Base-by-base conservation (phyloP, 2,797 vertebrate species). In the Sebastes matsubarae region DNA sequence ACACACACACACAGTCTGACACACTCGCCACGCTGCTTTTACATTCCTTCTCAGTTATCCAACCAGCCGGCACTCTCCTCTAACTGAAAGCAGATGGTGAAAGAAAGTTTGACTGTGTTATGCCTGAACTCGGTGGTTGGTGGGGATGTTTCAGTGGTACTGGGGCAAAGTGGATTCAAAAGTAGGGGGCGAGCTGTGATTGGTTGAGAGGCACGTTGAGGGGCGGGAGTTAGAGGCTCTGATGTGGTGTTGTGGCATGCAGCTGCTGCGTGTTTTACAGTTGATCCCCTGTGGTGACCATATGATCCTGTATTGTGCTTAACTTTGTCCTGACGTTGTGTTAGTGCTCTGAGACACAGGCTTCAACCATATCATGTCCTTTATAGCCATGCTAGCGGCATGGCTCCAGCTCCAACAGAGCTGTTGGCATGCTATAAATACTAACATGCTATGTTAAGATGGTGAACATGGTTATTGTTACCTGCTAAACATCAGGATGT, bases 11-110 rank as follows among this genome's bases (percentile, higher is more conserved):
- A 66, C 65, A 46, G 42, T 46, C 42, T 18, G 42, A 18, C 42
- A 72, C 80, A 50, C 50, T 34, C 68, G 63, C 71, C 77, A 58
- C 16, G n/a, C 57, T 72, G 68, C 80, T 68, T 68, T 61, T 18
- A 73, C 91, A 92, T 94, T 93, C 90, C 87, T 87, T 50, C 67
- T 71, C 27, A 82, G 55, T 86, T 89, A 86, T 87, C 77, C 71
- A 60, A 84, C 55, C 57, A 57, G 75, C 67, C 29, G 34, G 52
- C 55, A 58, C 20, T 72, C 82, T 74, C 22, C 46, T 74, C 68
- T 92, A 94, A 95, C 79, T 90, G 63, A 84, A 94, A 94, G 85
- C 95, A 95, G 93, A 95, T 94, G 94, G 88, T 64, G 71, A 74
- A 86, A 69, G 71, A 74, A 86, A 69, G 68, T 89, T 87, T 78